Base-by-base conservation (phyloP, 2,797 vertebrate genomes). In the Tapirus indicus region DNA sequence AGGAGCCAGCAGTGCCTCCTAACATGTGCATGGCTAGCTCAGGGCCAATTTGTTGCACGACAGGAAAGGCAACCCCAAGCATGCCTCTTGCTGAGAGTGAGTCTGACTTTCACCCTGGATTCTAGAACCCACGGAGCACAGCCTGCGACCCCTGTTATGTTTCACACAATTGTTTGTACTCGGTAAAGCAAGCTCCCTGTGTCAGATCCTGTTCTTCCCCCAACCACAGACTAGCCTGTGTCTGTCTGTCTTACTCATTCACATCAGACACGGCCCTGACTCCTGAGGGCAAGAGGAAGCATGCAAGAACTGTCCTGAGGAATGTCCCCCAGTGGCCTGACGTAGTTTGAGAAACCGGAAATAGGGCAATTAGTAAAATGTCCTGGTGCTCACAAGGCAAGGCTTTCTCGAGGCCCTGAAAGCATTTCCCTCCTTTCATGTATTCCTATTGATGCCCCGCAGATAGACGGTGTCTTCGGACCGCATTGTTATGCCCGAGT, bases 331-430 rank as follows among this genome's bases (percentile, higher is more conserved):
- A 82, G 88, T 29, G 47, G 35, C 29, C 60, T 72, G 86, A 91
- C 0, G 2, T 41, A 71, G 72, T 47, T 94, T 92, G 82, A 49
- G 75, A 96, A 94, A 96, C 54, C 35, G 23, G 95, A 94, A 93
- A 74, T n/a, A 89, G 78, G 80, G 56, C 94, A 85, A 82, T 98
- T 96, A 87, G 69, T 78, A 71, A 88, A 91, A 87, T 44, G 6
- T 95, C 86, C 62, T 38, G 64, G 83, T 69, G 54, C 56, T 86
- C 13, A 16, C 16, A 38, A 49, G 68, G 49, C 25, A 23, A 11
- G 88, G 60, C 75, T 74, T 88, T 85, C 52, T 75, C 5, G n/a
- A 29, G 82, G 58, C 54, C 68, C 68, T 5, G 80, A 56, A 68
- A 95, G 13, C 68, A 11, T 58, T 32, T 49, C 47, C 17, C 23